A percentile compares a stretch with the other conserved stretches of the same genome.
These are phyloP conservation scores for Tinamus major DNA, from an alignment of 2,797 vertebrate genomes.

Conservation along the genomic window DNA sequence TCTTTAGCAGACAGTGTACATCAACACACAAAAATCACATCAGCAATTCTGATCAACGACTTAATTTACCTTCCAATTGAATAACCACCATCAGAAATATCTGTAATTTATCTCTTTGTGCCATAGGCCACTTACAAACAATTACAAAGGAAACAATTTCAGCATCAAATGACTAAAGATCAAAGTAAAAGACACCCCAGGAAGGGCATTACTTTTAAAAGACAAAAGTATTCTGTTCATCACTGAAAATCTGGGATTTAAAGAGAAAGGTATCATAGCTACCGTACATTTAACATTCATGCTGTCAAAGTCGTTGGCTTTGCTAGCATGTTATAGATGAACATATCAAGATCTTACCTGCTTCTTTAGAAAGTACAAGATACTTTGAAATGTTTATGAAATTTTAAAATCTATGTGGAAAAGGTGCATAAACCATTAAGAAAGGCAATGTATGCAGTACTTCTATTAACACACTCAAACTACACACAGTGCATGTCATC, in stretches of 20 bases:
- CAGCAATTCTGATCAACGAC: slow-evolving; percentile 19
- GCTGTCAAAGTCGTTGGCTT: background rate
- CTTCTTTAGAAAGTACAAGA: background rate
- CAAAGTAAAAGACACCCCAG: slow-evolving; percentile 29
- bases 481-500: background rate
- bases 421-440: background rate
- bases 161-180: slow-evolving; percentile 42
- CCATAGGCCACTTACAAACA: slow-evolving; percentile 12
- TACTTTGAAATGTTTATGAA: background rate
- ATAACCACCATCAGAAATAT: slow-evolving; percentile 30
- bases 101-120: slow-evolving; percentile 41
- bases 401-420: background rate
- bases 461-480: background rate
- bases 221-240: slow-evolving; percentile 25
- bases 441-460: background rate
- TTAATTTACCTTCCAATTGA: slow-evolving; percentile 32
- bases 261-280: background rate
- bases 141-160: slow-evolving; percentile 50
- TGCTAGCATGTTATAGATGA: background rate
- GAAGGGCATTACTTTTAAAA: slow-evolving; percentile 35
- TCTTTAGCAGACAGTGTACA: background rate
- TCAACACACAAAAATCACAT: slow-evolving; percentile 32
- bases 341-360: background rate
- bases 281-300: background rate
- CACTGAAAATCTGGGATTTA: background rate